Evolutionary conservation across 64 coral and sea anemone species (phyloP).

Genomic region (Exaiptasia diaphana): DNA sequence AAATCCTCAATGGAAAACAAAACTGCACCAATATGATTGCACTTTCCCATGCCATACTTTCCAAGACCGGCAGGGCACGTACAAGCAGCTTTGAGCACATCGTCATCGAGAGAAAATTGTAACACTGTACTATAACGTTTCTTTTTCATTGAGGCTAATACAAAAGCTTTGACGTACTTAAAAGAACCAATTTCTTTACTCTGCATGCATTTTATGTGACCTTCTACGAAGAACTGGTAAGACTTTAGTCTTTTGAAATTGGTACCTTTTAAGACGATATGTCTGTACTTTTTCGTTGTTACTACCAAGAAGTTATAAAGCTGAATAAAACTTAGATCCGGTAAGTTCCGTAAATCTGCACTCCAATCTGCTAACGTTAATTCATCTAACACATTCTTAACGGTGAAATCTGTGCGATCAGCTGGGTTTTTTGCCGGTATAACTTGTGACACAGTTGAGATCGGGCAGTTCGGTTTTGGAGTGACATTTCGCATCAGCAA

Average conservation of each 20-base stretch:
- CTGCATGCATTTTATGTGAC: slow-evolving; percentile 40
- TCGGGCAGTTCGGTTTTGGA: neutral
- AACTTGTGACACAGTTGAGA: neutral
- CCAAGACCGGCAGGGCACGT: slow-evolving; percentile 30
- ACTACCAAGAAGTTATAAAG: slow-evolving; percentile 67
- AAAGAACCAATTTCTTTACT: slow-evolving; percentile 1
- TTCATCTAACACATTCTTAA: neutral
- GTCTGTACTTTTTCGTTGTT: slow-evolving; percentile 34
- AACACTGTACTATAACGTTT: slow-evolving; percentile 35
- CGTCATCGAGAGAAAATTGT: neutral
- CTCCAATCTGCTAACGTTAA: slow-evolving; percentile 46
- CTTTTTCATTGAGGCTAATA: slow-evolving; percentile 60
- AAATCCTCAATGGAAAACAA: slow-evolving; percentile 64
- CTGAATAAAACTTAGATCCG: slow-evolving; percentile 51
- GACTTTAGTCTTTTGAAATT: slow-evolving; percentile 61
- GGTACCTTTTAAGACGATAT: slow-evolving; percentile 15
- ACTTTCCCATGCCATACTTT: slow-evolving; percentile 28
- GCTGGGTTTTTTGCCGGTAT: neutral
- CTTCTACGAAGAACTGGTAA: slow-evolving; percentile 65
- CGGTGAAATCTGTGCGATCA: neutral
- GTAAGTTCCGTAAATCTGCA: slow-evolving; percentile 46
- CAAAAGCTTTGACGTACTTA: slow-evolving; percentile 49
- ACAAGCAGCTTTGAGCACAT: slow-evolving; percentile 19
- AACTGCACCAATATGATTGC: slow-evolving; percentile 60
- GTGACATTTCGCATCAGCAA: slow-evolving; percentile 27